Evolutionary conservation across 2,113 vertebrate genomes (phyloP).

Genomic region (Pimephales promelas): DNA sequence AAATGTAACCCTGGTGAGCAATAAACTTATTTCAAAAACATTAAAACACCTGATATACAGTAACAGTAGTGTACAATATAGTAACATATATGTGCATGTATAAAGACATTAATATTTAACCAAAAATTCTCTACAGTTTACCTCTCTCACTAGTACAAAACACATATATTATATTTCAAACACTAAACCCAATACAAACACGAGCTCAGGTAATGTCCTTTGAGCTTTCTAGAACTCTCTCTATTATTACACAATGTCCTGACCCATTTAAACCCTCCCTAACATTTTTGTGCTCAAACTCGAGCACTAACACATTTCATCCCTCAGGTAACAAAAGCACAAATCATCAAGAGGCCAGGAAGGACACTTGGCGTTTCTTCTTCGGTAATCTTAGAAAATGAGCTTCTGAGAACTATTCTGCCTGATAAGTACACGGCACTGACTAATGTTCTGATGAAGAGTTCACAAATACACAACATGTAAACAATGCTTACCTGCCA

Average conservation of each 20-base stretch:
- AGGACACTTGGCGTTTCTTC: neutral
- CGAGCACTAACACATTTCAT: neutral
- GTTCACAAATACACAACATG: neutral
- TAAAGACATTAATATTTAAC: neutral
- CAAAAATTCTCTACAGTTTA: neutral
- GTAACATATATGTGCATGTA: neutral
- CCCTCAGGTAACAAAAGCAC: constrained; percentile 17
- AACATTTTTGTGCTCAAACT: neutral
- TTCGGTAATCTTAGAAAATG: neutral
- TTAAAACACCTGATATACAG: neutral
- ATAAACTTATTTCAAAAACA: neutral
- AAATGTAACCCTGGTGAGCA: no score
- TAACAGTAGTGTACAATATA: neutral
- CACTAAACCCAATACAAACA: neutral
- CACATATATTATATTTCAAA: neutral
- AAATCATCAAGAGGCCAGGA: neutral
- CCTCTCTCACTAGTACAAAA: neutral
- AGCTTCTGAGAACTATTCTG: neutral
- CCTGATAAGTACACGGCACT: neutral
- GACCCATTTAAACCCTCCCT: constrained; percentile 23
- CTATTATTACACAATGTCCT: constrained; percentile 2
- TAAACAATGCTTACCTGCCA: neutral
- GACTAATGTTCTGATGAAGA: neutral
- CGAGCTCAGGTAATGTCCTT: constrained; percentile 8
- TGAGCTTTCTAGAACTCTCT: neutral